A percentile compares a stretch with the other conserved stretches of the same genome.
phyloP scores from a whole-genome alignment of 2,797 vertebrate species.

The Rhodeus uyekii region DNA sequence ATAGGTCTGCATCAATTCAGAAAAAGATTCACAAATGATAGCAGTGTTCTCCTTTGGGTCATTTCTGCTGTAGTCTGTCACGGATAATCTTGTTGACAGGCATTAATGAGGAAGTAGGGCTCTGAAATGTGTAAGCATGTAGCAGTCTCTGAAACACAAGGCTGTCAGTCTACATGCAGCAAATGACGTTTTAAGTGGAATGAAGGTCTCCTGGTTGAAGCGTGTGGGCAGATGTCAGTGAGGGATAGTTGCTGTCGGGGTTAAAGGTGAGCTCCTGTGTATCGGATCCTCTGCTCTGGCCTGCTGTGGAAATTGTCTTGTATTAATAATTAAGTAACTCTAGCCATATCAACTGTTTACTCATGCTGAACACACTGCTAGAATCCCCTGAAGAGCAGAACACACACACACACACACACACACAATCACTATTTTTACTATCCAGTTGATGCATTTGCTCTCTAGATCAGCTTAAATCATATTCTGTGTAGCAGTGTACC shows the following conservation, averaged over 20 bases:
- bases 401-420: constrained; percentile 63
- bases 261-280: constrained; percentile 25
- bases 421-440: constrained; percentile 13
- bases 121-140: constrained; percentile 15
- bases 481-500: background rate
- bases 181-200: background rate
- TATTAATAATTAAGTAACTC: constrained; percentile 77
- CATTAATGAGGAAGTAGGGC: constrained; percentile 22
- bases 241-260: constrained; percentile 23
- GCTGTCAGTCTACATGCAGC: background rate
- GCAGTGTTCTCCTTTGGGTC: constrained; percentile 20
- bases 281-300: background rate
- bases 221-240: constrained; percentile 21
- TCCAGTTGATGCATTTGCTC: constrained; percentile 46
- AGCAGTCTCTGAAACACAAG: constrained; percentile 11
- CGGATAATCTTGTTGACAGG: constrained; percentile 14
- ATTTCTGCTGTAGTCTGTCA: background rate
- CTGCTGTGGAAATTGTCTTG: constrained; percentile 55
- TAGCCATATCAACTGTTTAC: constrained; percentile 73
- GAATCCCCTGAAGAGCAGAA: constrained; percentile 60
- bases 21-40: background rate
- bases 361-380: constrained; percentile 71
- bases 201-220: background rate
- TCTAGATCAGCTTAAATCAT: constrained; percentile 19
- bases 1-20: background rate